phyloP scores from a whole-genome alignment of 2,888 invertebrate genomes.

The Caenorhabditis virilis region DNA sequence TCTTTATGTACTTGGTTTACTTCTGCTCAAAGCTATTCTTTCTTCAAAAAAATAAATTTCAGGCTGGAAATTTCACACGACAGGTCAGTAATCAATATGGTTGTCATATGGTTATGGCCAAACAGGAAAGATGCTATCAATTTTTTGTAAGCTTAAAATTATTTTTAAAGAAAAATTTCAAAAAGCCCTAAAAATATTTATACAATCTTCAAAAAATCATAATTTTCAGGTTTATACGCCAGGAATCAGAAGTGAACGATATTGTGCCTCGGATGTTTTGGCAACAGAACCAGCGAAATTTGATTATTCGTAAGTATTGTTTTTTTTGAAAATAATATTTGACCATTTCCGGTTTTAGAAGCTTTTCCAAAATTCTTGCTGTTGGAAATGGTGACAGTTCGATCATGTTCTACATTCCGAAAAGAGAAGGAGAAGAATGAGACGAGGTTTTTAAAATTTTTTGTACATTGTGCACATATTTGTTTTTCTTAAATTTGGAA shows the following conservation, averaged over 20 bases:
- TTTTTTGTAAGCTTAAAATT: constrained; percentile 24
- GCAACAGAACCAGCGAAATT: constrained; percentile 36
- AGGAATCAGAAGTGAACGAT: constrained; percentile 11
- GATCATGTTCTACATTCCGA: constrained; percentile 27
- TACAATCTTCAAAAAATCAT: neutral
- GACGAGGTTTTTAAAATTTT: no score
- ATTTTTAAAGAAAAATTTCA: no score
- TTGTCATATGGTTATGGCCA: constrained; percentile 27
- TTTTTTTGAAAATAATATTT: neutral
- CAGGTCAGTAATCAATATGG: constrained; percentile 15
- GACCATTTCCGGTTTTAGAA: constrained; percentile 5
- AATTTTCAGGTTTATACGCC: constrained; percentile 31
- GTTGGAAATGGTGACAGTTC: constrained; percentile 38
- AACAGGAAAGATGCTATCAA: constrained; percentile 17
- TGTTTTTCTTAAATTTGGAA: no score
- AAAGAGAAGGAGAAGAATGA: no score
- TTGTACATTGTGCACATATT: no score
- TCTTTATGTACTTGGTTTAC: no score
- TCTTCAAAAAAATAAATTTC: constrained; percentile 3
- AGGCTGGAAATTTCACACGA: constrained; percentile 29
- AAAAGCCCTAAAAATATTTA: no score
- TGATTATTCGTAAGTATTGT: constrained; percentile 25
- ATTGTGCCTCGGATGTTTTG: constrained; percentile 14
- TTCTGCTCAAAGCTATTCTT: neutral
- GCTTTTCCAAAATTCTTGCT: constrained; percentile 14